Base-by-base conservation (phyloP, 2,113 vertebrate genomes). In the Entelurus aequoreus region DNA sequence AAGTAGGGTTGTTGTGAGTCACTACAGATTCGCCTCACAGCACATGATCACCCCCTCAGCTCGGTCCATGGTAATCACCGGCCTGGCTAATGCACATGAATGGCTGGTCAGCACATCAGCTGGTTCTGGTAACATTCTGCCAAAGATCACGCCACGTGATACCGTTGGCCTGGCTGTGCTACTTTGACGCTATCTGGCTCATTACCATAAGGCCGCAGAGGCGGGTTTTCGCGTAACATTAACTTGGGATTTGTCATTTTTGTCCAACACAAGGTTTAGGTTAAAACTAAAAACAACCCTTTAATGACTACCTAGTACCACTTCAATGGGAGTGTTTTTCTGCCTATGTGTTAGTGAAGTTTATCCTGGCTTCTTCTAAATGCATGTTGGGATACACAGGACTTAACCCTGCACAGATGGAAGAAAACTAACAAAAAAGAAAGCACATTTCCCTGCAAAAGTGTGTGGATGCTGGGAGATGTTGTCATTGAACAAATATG, bases 111-210 rank as follows among this genome's bases (percentile, higher is more conserved):
- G 65, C 63, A 66, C 69, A 48, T 63, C 80, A 61, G 68, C 72
- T 71, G 73, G 71, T 74, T 74, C 79, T 74, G 60, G 66, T 68
- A 70, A 67, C 74, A 78, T 75, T 55, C 55, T 40, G 55, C 16
- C 13, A 67, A 78, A 73, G 64, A 73, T 57, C 66, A 21, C 21
- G 49, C 46, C 68, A 71, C 70, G 51, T 65, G 57, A 49, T 28
- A 28, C 62, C 48, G 40, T 2, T 60, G 68, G 69, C 16, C 10
- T 58, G 65, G 69, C 66, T 63, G 53, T 64, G 66, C 38, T 60
- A 65, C 64, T 55, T 75, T 49, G 6, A 63, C 51, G 48, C 63
- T 58, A 46, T 75, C 69, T 65, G 36, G 69, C 21, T 38, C 21
- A 59, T 44, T 54, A 47, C 6, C 54, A 54, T 61, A 48, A 54